Evolutionary conservation across 2,113 vertebrate genomes (phyloP), one percentile per base, ranked within the genome.

Genomic region (Willisornis vidua): DNA sequence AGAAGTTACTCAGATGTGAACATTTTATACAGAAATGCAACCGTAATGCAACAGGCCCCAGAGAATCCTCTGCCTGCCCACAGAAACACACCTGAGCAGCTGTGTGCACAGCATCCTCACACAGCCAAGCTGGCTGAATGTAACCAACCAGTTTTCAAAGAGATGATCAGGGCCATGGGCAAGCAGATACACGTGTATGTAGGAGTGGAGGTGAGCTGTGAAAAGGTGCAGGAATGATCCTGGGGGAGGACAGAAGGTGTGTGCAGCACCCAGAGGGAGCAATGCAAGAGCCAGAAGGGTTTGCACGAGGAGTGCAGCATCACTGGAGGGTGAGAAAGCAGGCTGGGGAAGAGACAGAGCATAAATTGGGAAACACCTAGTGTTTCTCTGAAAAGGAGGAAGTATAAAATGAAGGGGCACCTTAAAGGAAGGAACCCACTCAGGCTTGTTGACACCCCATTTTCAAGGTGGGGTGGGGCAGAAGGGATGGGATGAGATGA

Each of bases 361-460:
- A 18, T 5, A 12, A n/a, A 31, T 70, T 2, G 12, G 61, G 65
- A 71, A 74, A 35, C 0, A 1, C 1, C 3, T 39, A 15, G 2
- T 51, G 51, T 51, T 89, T 24, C 51, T 37, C 51, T 85, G 39
- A 6, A 85, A 81, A 79, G 22, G 17, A 35, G 33, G 18, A n/a
- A 54, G 5, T 71, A 4, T 49, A 33, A 72, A 72, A 77, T 28
- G 17, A 85, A 31, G 37, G 48, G 19, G 63, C 4, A 23, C 1
- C 18, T 26, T 43, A 73, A 37, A 24, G 25, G 46, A 19, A 75
- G 58, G 59, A 17, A 29, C 20, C 16, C 18, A 26, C 4, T 6
- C 29, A 37, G 58, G 17, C 45, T 72, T 68, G 12, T 37, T 67
- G 73, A 52, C 54, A 66, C 6, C 35, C 37, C 2, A 0, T 70